Base-by-base conservation (phyloP, 2,113 vertebrate species). In the Myocastor coypus region DNA sequence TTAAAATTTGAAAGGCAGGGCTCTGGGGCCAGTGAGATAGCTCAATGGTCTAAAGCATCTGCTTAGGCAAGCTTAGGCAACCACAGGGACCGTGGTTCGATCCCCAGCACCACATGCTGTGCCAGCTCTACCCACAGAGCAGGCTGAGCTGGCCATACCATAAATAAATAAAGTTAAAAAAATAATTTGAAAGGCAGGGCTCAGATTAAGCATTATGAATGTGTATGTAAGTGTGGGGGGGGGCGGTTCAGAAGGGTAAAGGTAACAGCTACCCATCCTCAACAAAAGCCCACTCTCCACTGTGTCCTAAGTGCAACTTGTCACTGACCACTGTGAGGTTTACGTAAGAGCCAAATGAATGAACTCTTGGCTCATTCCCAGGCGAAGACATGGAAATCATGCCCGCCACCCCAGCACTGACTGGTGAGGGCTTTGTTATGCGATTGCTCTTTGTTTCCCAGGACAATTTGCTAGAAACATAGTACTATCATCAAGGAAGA, bases 1-100 rank as follows among this genome's bases (percentile, higher is more conserved):
- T 97, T 96, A 93, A 97, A 97, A 94, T 1, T 75, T 88, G 95
- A 98, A 97, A 93, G 97, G 55, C 57, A 97, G 80, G 84, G 84
- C 16, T 52, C 28, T 46, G 46, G 46, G 46, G 46, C 46, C 46
- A 8, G 46, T 8, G 8, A 46, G 46, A 46, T 46, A 46, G 46
- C 46, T 46, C 46, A 46, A 8, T 8, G 46, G 46, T 46, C 46
- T 46, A 46, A 46, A 46, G 46, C 46, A 8, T 8, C 46, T 46
- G 46, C 46, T 46, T 46, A 46, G 46, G 46, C 46, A 46, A 46
- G 46, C 46, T 46, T 46, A 46, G 46, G 46, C 46, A 46, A 46
- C 46, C 46, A 46, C 46, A 46, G 46, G 46, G 46, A 46, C 46
- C 46, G 8, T 8, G 46, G 46, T 46, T 46, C 46, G 8, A 46